Conservation (phyloP, 2,888 invertebrate species). For the Monochamus alternatus region DNA sequence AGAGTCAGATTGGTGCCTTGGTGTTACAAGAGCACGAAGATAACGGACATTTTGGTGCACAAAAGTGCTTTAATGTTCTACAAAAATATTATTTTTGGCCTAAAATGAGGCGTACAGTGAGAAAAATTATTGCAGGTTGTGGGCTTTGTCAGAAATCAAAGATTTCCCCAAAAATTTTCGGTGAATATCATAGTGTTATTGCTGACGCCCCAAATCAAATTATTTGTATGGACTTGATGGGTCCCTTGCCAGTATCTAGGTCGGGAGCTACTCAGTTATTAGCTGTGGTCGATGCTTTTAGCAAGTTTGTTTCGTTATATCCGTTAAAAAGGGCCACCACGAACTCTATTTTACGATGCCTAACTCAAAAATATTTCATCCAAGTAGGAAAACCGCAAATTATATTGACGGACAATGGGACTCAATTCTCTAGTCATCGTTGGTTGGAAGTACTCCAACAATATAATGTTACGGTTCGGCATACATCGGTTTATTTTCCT, state of each 20-base stretch:
- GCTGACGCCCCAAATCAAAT: too few species aligned
- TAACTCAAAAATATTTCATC: slow-evolving; percentile 3
- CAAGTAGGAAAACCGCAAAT: background rate
- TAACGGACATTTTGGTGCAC: background rate
- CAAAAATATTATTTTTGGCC: background rate
- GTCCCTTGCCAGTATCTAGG: background rate
- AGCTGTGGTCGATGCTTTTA: background rate
- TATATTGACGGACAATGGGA: background rate
- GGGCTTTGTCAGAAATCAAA: too few species aligned
- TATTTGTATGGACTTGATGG: slow-evolving; percentile 11
- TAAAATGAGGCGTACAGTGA: too few species aligned
- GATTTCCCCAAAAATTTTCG: too few species aligned
- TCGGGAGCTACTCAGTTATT: too few species aligned
- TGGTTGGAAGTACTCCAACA: background rate
- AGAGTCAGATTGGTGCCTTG: background rate
- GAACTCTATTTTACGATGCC: background rate
- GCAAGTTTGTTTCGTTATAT: background rate
- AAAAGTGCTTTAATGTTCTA: background rate
- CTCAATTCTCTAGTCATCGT: background rate
- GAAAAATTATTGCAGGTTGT: too few species aligned
- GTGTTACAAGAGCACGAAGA: background rate
- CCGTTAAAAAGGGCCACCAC: slow-evolving; percentile 6
- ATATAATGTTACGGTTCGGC: background rate
- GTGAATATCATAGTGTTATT: too few species aligned
- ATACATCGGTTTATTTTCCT: slow-evolving; percentile 48